These are phyloP conservation scores for Anisognathus igniventris DNA, from an alignment of 2,797 vertebrate genomes.

Conservation along the genomic window DNA sequence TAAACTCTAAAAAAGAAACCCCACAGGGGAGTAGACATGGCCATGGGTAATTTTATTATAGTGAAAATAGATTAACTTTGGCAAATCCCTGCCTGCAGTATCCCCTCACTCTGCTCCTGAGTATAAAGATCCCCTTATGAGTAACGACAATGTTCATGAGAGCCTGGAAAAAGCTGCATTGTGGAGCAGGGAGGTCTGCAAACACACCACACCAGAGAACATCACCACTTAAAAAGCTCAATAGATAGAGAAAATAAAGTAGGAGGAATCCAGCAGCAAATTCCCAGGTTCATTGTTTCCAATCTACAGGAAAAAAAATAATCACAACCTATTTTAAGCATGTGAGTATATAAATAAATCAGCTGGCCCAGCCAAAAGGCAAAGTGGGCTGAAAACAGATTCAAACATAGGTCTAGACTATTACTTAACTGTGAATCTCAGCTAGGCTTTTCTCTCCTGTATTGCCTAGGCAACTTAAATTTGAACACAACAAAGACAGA, in stretches of 20 bases:
- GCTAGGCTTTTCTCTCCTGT: neutral
- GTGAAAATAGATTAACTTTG: neutral
- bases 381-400: neutral
- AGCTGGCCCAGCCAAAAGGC: slow-evolving; percentile 10
- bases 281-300: slow-evolving; percentile 47
- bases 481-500: neutral
- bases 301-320: slow-evolving; percentile 22
- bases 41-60: neutral
- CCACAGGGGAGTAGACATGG: neutral
- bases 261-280: neutral
- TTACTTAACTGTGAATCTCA: neutral
- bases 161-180: neutral
- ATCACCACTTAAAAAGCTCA: neutral
- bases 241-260: neutral
- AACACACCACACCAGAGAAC: neutral
- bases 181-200: neutral
- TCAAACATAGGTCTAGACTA: neutral
- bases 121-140: slow-evolving; percentile 31
- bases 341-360: slow-evolving; percentile 40
- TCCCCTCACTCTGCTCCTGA: neutral
- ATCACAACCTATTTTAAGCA: slow-evolving; percentile 45
- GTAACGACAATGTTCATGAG: neutral
- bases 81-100: neutral
- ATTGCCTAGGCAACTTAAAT: neutral
- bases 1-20: neutral